Conservation (phyloP, 2,888 invertebrate species). For the Drosophila barbarae region DNA sequence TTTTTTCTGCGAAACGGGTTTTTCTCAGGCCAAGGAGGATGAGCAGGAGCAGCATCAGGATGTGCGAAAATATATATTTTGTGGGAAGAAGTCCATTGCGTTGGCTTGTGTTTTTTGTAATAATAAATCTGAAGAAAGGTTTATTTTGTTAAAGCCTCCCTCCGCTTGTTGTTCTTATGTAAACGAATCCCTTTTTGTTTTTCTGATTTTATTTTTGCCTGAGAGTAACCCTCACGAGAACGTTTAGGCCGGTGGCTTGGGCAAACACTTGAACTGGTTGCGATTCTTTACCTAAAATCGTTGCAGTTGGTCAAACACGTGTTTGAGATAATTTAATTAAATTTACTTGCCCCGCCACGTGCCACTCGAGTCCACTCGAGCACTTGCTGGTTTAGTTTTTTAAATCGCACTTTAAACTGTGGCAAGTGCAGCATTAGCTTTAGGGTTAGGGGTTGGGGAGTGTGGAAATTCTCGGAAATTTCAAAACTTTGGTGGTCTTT, state of each 20-base stretch:
- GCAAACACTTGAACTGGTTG: slow-evolving; percentile 71
- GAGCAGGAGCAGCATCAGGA: not conserved
- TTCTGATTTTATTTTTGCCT: not conserved
- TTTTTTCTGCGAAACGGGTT: slow-evolving; percentile 48
- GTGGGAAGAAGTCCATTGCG: slow-evolving; percentile 27
- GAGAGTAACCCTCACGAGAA: slow-evolving; percentile 48
- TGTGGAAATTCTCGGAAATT: slow-evolving; percentile 17
- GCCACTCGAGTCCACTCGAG: slow-evolving; percentile 41
- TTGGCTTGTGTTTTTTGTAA: slow-evolving; percentile 13
- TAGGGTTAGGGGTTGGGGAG: not conserved
- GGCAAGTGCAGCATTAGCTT: slow-evolving; percentile 55
- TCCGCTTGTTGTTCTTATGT: slow-evolving; percentile 41
- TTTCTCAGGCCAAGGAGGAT: not conserved
- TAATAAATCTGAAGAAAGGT: slow-evolving; percentile 37
- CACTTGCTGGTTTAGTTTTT: slow-evolving; percentile 45
- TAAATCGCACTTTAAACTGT: slow-evolving; percentile 40
- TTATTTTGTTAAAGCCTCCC: slow-evolving; percentile 4
- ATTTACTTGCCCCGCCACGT: slow-evolving; percentile 74
- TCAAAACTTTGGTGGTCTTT: slow-evolving; percentile 61
- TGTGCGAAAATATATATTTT: slow-evolving; percentile 55
- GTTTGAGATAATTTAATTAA: slow-evolving; percentile 77
- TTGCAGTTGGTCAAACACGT: slow-evolving; percentile 78
- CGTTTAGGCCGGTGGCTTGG: slow-evolving; percentile 61
- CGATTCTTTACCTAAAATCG: slow-evolving; percentile 71
- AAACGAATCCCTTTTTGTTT: slow-evolving; percentile 47